A percentile compares a stretch with the other conserved stretches of the same genome.
These are phyloP conservation scores for Willowsia nigromaculata DNA, from an alignment of 2,888 invertebrate species.

Conservation along the genomic window DNA sequence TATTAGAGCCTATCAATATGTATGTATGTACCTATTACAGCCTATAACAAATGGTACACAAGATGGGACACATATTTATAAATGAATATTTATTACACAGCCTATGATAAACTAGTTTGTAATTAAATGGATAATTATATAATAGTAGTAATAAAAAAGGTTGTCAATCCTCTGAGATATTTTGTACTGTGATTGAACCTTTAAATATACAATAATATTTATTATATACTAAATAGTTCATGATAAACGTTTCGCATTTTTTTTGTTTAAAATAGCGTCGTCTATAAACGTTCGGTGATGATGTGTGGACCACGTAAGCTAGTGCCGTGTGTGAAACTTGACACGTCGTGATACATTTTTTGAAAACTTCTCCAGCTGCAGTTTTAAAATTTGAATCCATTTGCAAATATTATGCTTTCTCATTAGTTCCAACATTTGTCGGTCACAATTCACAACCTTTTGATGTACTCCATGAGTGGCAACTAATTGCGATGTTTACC, in stretches of 20 bases:
- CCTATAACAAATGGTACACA: constrained; percentile 47
- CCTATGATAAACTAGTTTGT: constrained; percentile 62
- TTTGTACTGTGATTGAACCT: constrained; percentile 78
- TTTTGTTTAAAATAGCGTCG: constrained; percentile 33
- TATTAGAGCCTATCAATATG: no score
- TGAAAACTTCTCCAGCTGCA: constrained; percentile 63
- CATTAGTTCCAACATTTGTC: not conserved
- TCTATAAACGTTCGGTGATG: constrained; percentile 24
- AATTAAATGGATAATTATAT: not conserved
- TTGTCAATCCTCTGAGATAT: constrained; percentile 78
- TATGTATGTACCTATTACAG: no score
- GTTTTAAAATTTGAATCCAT: no score
- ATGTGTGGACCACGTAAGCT: not conserved
- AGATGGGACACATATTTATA: constrained; percentile 46
- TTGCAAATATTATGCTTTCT: not conserved
- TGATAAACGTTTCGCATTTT: constrained; percentile 44
- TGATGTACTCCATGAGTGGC: no score
- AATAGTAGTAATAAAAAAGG: constrained; percentile 71
- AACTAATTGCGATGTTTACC: no score
- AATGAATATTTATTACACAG: constrained; percentile 19
- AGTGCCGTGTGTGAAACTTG: not conserved
- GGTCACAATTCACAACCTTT: no score
- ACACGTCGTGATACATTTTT: not conserved
- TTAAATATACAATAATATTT: constrained; percentile 52
- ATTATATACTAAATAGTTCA: constrained; percentile 51